These are phyloP conservation scores for Byasa hedistus DNA, from an alignment of 2,888 invertebrate species.

Conservation along the genomic window DNA sequence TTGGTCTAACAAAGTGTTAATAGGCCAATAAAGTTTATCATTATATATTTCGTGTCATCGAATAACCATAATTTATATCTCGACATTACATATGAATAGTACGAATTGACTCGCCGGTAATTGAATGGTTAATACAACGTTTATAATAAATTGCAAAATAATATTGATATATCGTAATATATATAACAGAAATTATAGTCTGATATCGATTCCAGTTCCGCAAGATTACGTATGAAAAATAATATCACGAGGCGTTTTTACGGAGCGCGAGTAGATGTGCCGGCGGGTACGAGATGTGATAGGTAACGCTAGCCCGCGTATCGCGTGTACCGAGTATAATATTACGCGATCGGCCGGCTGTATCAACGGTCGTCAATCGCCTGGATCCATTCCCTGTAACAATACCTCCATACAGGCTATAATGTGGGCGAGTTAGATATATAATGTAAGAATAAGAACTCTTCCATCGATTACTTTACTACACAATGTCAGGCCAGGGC, in stretches of 20 bases:
- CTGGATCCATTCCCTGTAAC: conserved; percentile 77
- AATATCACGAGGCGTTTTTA: conserved; percentile 26
- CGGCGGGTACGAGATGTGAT: conserved; percentile 55
- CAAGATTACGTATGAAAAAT: conserved; percentile 28
- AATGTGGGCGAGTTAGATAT: conserved; percentile 34
- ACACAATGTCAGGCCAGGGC: no score
- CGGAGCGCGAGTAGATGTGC: conserved; percentile 34
- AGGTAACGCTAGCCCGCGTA: conserved; percentile 75
- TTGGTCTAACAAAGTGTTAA: not conserved
- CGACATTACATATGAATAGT: not conserved
- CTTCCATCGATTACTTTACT: no score
- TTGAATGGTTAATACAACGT: no score
- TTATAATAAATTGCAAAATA: no score
- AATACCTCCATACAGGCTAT: conserved; percentile 64
- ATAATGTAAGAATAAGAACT: no score
- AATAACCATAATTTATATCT: not conserved
- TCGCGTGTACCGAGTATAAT: conserved; percentile 71
- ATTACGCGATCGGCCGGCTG: conserved; percentile 75
- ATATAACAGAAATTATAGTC: not conserved
- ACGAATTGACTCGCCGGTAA: no score
- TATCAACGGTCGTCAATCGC: conserved; percentile 79
- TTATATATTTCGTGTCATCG: not conserved
- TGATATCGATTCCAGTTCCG: conserved; percentile 26
- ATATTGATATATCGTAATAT: not conserved
- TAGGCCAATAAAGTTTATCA: not conserved